Evolutionary conservation across 2,888 invertebrate genomes (phyloP), one percentile per base, ranked within the genome.

Genomic region (Stenoptilia bipunctidactyla): DNA sequence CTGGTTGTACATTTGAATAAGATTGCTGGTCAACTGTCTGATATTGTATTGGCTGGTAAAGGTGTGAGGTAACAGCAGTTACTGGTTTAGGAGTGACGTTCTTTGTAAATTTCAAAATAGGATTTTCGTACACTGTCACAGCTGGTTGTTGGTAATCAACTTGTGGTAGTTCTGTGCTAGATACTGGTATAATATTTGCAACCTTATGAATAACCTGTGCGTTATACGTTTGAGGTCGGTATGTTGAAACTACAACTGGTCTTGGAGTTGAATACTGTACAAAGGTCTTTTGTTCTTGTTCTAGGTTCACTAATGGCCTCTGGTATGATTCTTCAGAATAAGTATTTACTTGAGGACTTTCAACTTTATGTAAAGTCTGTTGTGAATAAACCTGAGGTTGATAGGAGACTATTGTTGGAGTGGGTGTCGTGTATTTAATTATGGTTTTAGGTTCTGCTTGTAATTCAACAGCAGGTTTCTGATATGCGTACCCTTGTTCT

Each of bases 131-230:
- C 2, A 58, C 52, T 6, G 68, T 55, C 1, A 67, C 61, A 13
- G 51, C 27, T 30, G 68, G 58, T 40, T 59, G 57, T 45, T 67
- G 59, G 46, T 71, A 74, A 25, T 64, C 57, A 37, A 65, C 45
- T 44, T 56, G 46, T 38, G 76, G 66, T 15, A 55, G 39, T 4
- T 56, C 44, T 27, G 76, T 72, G 10, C 74, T 58, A 4, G 65
- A 65, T 12, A 69, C 59, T 36, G 66, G 62, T 15, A 60, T 42
- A 43, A 57, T 52, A n/a, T 59, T 43, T 42, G 72, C 62, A 30
- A 69, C 51, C 47, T 74, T 71, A 40, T 83, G 79, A 40, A 72
- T 53, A 1, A 68, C 69, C 55, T 77, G 69, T 9, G 79, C 76
- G 40, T 67, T 75, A 47, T 67, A 75, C 1, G 61, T 48, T 34